These are phyloP conservation scores for Pogonomyrmex barbatus DNA, from an alignment of 1,140 invertebrate species.

Conservation along the genomic window DNA sequence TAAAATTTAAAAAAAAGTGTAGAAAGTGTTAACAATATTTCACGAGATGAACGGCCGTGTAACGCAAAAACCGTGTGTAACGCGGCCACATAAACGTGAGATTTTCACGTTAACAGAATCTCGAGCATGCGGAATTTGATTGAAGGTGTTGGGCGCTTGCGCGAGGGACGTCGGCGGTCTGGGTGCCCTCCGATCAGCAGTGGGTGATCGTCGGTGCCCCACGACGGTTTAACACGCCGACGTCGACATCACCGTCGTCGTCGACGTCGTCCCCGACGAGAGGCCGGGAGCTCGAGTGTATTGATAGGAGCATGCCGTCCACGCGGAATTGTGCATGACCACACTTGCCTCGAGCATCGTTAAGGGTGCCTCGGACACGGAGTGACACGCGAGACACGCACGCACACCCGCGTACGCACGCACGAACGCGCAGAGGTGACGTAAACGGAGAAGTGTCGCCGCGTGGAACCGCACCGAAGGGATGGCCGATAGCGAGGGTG, in stretches of 20 bases:
- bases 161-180: conserved; percentile 64
- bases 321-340: conserved; percentile 58
- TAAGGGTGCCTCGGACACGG: conserved; percentile 50
- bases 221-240: conserved; percentile 56
- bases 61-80: conserved; percentile 18
- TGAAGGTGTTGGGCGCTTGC: conserved; percentile 77
- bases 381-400: conserved; percentile 12
- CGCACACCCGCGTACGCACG: conserved; percentile 21
- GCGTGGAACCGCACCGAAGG: conserved; percentile 69
- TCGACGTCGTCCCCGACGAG: conserved; percentile 29
- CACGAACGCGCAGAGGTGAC: conserved; percentile 36
- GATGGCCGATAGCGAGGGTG: conserved; percentile 96
- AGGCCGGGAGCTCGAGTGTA: conserved; percentile 1
- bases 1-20: neutral
- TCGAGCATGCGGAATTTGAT: conserved; percentile 77
- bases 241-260: conserved; percentile 30
- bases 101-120: conserved; percentile 60
- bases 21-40: conserved; percentile 21
- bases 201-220: conserved; percentile 72
- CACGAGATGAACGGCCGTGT: neutral
- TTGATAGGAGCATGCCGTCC: conserved; percentile 65
- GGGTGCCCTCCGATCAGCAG: conserved; percentile 64
- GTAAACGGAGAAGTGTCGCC: conserved; percentile 10
- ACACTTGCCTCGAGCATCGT: conserved; percentile 27
- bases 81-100: neutral